Evolutionary conservation across 2,888 invertebrate genomes (phyloP), one percentile per base, ranked within the genome.

Genomic region (Drosophila vallismaia): DNA sequence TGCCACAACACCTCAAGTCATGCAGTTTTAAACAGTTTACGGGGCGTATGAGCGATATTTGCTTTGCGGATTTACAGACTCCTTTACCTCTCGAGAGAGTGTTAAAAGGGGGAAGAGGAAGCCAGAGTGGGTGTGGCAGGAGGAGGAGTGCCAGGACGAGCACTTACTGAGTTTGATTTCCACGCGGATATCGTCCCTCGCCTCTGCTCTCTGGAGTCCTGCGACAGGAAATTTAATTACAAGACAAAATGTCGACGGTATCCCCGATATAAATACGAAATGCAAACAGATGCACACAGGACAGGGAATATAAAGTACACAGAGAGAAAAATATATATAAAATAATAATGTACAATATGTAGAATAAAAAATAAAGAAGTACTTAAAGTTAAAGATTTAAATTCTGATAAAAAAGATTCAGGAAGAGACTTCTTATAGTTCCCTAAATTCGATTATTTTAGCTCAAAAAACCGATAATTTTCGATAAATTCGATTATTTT

Each of bases 11-110:
- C 68, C 68, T 68, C 52, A 26, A 69, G 50, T 62, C 78, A 81
- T 81, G 81, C 87, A 84, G 81, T 77, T 82, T 84, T 74, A 86
- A 86, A 77, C 87, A 76, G 80, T 83, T 86, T 82, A 81, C 86
- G 80, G 79, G 79, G 71, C 86, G 86, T 83, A 81, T 81, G 86
- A 84, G 80, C 68, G 81, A 73, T 81, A 86, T 81, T 86, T 83
- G 73, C 67, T 49, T 70, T 68, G 62, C 63, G 45, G 31, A 45
- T n/a, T 26, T 7, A 26, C 36, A 42, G 29, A 44, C 10, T 44
- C 44, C 8, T 14, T 5, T 9, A 14, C 29, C 12, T n/a, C n/a
- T 9, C n/a, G n/a, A 4, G n/a, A n/a, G 36, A 10, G 36, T 10
- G 38, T 8, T 8, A 33, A 33, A 33, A 28, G 28, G 28, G 5